phyloP scores from a whole-genome alignment of 2,888 invertebrate species.

The Anticlea derivata region DNA sequence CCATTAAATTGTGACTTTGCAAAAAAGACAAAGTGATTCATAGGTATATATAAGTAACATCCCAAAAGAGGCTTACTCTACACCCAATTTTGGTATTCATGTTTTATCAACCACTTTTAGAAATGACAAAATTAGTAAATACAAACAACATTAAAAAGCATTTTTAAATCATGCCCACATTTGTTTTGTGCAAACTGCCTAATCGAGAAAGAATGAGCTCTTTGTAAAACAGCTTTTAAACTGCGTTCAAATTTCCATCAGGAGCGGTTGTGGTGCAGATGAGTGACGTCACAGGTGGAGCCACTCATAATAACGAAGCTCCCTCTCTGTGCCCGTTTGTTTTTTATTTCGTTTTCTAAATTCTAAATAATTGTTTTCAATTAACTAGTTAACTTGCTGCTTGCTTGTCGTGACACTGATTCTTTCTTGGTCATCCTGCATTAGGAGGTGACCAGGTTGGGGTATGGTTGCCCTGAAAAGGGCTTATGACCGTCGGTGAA shows the following conservation, averaged over 20 bases:
- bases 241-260: constrained; percentile 73
- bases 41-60: too few species aligned
- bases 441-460: too few species aligned
- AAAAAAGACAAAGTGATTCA: not conserved
- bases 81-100: too few species aligned
- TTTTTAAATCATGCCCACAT: constrained; percentile 2
- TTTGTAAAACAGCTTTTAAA: constrained; percentile 64
- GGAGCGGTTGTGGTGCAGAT: constrained; percentile 66
- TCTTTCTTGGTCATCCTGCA: too few species aligned
- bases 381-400: not conserved
- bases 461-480: too few species aligned
- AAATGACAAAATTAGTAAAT: too few species aligned
- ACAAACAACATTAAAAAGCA: not conserved
- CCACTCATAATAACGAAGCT: constrained; percentile 24
- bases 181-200: constrained; percentile 46
- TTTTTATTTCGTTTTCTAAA: constrained; percentile 18
- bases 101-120: too few species aligned
- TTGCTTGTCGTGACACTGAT: too few species aligned
- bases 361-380: not conserved
- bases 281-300: constrained; percentile 58
- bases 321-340: too few species aligned
- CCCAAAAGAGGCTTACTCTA: too few species aligned
- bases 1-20: constrained; percentile 3
- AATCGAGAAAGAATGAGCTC: constrained; percentile 54
- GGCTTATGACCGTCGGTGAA: too few species aligned